A percentile compares a stretch with the other conserved stretches of the same genome.
Evolutionary conservation across 2,113 vertebrate genomes (phyloP).

Genomic region (Shinisaurus crocodilurus): DNA sequence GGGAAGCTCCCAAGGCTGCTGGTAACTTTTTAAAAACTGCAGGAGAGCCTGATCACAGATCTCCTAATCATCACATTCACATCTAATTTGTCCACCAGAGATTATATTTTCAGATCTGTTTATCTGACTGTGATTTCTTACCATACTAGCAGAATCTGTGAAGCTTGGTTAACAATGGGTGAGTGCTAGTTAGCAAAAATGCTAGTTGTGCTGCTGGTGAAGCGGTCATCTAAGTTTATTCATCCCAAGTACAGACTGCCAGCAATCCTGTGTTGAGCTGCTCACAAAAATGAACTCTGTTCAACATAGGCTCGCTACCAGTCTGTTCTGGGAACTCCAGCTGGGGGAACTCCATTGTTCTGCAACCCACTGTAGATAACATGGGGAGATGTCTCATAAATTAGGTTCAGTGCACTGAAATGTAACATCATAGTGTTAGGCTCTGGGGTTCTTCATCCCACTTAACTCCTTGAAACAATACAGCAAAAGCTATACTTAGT

Average conservation of each 20-base stretch:
- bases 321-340: not conserved
- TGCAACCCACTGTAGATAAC: constrained; percentile 28
- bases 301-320: not conserved
- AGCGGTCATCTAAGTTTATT: not conserved
- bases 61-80: no score
- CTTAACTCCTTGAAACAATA: constrained; percentile 31
- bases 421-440: constrained; percentile 32
- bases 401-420: constrained; percentile 35
- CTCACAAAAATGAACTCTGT: not conserved
- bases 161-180: not conserved
- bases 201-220: not conserved
- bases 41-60: no score
- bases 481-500: not conserved
- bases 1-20: not conserved
- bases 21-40: no score
- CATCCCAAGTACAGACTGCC: not conserved
- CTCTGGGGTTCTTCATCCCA: constrained; percentile 9
- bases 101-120: not conserved
- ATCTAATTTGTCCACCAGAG: not conserved
- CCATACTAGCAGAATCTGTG: not conserved
- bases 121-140: not conserved
- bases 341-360: not conserved
- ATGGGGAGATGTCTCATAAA: constrained; percentile 45
- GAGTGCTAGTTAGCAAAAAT: no score
- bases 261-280: not conserved